phyloP scores from a whole-genome alignment of 2,888 invertebrate species.

The Fragum whitleyi region DNA sequence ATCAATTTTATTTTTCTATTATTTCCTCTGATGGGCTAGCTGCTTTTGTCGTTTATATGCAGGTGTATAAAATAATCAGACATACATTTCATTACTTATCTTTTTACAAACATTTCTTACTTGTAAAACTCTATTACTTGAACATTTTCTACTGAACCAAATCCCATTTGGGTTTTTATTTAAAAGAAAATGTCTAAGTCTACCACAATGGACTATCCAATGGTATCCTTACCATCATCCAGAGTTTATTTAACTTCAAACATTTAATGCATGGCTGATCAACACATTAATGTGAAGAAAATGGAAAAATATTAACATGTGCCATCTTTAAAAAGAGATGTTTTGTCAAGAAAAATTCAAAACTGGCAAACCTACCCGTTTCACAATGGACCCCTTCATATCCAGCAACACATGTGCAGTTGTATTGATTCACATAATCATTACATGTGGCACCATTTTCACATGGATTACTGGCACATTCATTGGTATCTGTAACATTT shows the following conservation, averaged over 20 bases:
- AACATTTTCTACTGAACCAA: too few species aligned
- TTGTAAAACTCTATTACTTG: too few species aligned
- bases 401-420: background rate
- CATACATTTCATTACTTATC: too few species aligned
- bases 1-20: too few species aligned
- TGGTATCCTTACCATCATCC: background rate
- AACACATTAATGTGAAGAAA: background rate
- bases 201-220: too few species aligned
- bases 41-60: too few species aligned
- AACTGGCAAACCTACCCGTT: background rate
- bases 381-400: background rate
- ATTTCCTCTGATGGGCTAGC: too few species aligned
- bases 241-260: background rate
- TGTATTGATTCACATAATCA: background rate
- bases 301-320: background rate
- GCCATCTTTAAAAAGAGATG: background rate
- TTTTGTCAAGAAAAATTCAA: background rate
- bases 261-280: background rate
- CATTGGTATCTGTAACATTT: background rate
- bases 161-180: too few species aligned
- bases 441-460: slow-evolving; percentile 4
- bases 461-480: slow-evolving; percentile 3
- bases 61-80: too few species aligned
- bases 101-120: too few species aligned
- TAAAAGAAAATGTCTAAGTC: too few species aligned